These are phyloP conservation scores for Ganaspis brasiliensis DNA, from an alignment of 2,888 invertebrate species.

Conservation along the genomic window DNA sequence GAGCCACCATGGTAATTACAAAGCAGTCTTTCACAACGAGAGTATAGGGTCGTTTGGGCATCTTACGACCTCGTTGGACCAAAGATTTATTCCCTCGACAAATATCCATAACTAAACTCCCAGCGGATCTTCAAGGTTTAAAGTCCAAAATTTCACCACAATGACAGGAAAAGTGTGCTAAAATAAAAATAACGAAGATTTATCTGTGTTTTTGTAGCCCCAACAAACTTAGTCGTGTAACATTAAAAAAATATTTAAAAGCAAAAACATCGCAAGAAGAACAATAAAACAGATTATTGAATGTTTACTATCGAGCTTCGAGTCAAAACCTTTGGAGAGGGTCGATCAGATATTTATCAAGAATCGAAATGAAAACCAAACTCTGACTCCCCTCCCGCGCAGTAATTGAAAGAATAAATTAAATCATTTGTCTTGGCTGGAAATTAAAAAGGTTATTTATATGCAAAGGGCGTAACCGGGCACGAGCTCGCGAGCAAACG, in stretches of 20 bases:
- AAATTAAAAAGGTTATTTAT: slow-evolving; percentile 73
- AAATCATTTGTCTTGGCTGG: slow-evolving; percentile 76
- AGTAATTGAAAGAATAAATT: slow-evolving; percentile 79
- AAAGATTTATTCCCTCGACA: slow-evolving; percentile 51
- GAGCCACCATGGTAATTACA: slow-evolving; percentile 56
- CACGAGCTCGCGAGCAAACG: slow-evolving; percentile 12
- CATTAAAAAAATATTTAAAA: no score
- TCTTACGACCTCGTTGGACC: slow-evolving; percentile 48
- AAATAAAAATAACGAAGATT: no score
- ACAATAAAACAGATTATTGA: no score
- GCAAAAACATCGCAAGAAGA: no score
- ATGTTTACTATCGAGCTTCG: no score
- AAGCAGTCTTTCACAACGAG: slow-evolving; percentile 54
- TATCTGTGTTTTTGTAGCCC: no score
- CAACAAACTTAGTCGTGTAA: no score
- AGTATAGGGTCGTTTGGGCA: slow-evolving; percentile 42
- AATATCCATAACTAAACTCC: slow-evolving; percentile 1
- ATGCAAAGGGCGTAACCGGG: slow-evolving; percentile 56
- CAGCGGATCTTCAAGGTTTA: slow-evolving; percentile 1
- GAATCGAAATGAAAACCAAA: slow-evolving; percentile 75
- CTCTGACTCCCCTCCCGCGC: slow-evolving; percentile 61
- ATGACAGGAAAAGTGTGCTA: no score
- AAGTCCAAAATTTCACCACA: neutral
- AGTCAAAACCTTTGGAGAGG: no score
- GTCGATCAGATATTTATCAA: slow-evolving; percentile 66